A percentile compares a stretch with the other conserved stretches of the same genome.
Conservation (phyloP, 2,113 vertebrate genomes). For the Euleptes europaea region DNA sequence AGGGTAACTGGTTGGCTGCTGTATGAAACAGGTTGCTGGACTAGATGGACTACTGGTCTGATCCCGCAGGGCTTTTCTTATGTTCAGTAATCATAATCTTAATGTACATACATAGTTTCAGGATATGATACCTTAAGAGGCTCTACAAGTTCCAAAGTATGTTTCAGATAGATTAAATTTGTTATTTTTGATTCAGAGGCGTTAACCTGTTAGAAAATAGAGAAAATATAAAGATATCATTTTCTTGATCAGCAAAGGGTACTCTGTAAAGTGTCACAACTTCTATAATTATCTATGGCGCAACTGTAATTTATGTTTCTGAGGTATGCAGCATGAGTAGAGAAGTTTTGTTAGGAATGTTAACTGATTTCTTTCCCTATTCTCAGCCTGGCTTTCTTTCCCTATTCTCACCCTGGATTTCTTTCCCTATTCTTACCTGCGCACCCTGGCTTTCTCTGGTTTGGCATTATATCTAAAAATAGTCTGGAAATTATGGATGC, state of each 20-base stretch:
- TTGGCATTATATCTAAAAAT: not conserved
- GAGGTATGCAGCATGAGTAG: not conserved
- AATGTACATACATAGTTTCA: not conserved
- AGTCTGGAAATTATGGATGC: not conserved
- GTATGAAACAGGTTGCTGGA: no score
- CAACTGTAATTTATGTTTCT: not conserved
- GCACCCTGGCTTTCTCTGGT: not conserved
- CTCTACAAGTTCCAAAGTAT: slow-evolving; percentile 90
- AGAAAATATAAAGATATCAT: not conserved
- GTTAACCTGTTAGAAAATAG: slow-evolving; percentile 81
- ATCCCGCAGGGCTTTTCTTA: no score
- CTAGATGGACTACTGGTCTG: no score
- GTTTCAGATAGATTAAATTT: slow-evolving; percentile 94
- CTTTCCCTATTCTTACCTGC: not conserved
- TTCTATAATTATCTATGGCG: not conserved
- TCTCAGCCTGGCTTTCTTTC: no score
- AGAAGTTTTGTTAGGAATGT: not conserved
- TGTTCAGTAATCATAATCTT: not conserved
- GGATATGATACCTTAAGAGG: slow-evolving; percentile 82
- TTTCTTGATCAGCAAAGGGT: not conserved
- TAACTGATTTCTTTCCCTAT: not conserved
- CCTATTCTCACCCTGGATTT: no score
- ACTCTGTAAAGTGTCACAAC: not conserved
- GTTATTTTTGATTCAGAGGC: slow-evolving; percentile 93
- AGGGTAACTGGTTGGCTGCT: no score